Percentiles rank a stretch among this genome's conserved stretches.
These are phyloP conservation scores for Mormyrops attenuatus DNA, from an alignment of 2,797 vertebrate species.

Conservation along the genomic window DNA sequence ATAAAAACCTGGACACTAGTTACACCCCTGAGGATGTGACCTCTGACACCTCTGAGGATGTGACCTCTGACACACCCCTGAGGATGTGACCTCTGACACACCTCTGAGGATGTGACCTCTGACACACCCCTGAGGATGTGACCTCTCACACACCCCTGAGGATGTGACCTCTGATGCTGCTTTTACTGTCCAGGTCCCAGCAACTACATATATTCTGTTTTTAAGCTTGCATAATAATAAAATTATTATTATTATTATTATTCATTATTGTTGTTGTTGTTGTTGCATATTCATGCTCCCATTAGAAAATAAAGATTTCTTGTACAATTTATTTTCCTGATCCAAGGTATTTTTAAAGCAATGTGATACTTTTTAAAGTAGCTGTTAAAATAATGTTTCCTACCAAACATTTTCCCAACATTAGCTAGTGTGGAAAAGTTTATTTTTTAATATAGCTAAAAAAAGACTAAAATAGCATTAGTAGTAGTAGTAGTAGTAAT, in stretches of 20 bases:
- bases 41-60: too few relatives aligned
- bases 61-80: too few relatives aligned
- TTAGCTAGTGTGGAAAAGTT: neutral
- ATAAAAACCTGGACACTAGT: neutral
- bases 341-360: neutral
- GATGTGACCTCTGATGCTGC: neutral
- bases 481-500: neutral
- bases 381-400: neutral
- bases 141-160: neutral
- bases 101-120: too few relatives aligned
- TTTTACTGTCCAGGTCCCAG: neutral
- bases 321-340: neutral
- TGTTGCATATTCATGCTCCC: neutral
- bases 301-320: neutral
- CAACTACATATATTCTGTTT: neutral
- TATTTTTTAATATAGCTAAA: neutral
- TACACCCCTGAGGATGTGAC: neutral
- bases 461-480: neutral
- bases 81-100: too few relatives aligned
- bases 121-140: too few relatives aligned
- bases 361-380: neutral
- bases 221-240: neutral
- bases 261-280: neutral
- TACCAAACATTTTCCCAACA: neutral
- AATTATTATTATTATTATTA: too few relatives aligned